Evolutionary conservation across 2,113 vertebrate genomes (phyloP).

Genomic region (Euleptes europaea): DNA sequence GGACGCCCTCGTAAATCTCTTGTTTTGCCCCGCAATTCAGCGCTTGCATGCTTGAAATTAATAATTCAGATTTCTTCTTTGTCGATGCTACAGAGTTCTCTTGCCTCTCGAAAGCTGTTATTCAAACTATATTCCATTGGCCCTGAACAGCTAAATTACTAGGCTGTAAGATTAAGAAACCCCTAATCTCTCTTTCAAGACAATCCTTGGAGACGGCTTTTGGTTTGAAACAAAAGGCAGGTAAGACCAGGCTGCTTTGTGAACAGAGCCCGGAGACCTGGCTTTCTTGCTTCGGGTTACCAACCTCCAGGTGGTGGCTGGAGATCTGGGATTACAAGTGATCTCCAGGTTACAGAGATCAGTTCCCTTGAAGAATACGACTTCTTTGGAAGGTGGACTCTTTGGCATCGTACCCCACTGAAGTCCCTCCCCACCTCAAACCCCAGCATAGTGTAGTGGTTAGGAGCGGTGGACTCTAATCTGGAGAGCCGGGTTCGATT

Average conservation of each 20-base stretch:
- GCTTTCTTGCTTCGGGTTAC: background rate
- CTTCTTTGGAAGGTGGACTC: no score
- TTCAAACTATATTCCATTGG: conserved; percentile 11
- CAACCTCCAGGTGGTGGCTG: no score
- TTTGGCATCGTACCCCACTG: no score
- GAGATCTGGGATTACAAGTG: no score
- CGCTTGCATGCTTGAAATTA: conserved; percentile 29
- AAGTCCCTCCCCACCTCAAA: no score
- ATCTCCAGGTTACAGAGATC: no score
- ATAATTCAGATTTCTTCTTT: conserved; percentile 5
- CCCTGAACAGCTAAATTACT: background rate
- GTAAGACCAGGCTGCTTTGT: background rate
- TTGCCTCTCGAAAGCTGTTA: fast-evolving
- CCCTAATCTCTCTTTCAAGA: background rate
- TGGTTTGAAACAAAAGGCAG: background rate
- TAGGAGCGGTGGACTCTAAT: no score
- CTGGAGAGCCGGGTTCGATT: no score
- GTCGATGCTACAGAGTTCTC: background rate
- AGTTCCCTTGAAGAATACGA: no score
- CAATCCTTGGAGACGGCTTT: conserved; percentile 14
- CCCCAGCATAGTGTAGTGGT: no score
- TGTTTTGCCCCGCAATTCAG: conserved; percentile 16
- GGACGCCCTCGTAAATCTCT: conserved; percentile 1
- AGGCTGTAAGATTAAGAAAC: background rate
- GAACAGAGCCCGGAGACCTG: background rate